phyloP scores from a whole-genome alignment of 2,113 vertebrate genomes.

The Seriola rivoliana region DNA sequence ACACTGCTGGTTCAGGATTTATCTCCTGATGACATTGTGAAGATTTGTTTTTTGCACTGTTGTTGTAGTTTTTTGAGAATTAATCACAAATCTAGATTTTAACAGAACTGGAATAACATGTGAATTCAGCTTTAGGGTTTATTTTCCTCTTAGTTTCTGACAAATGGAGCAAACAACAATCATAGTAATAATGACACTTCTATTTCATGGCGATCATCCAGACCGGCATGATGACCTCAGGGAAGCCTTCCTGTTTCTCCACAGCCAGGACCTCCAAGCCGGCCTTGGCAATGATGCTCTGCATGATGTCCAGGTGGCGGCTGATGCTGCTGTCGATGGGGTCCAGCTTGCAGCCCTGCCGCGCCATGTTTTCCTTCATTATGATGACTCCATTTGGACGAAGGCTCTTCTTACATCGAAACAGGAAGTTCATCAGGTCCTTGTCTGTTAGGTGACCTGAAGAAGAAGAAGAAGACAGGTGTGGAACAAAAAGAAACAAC shows the following conservation, averaged over 20 bases:
- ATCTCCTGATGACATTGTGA: slow-evolving; percentile 2
- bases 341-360: slow-evolving; percentile 92
- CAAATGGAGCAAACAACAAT: background rate
- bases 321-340: slow-evolving; percentile 93
- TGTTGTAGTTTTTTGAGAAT: slow-evolving; percentile 10
- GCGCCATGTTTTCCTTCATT: slow-evolving; percentile 96
- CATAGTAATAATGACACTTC: background rate
- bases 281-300: slow-evolving; percentile 88
- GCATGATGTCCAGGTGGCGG: slow-evolving; percentile 92
- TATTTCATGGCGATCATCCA: slow-evolving; percentile 93
- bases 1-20: background rate
- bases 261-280: slow-evolving; percentile 89
- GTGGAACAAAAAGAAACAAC: background rate
- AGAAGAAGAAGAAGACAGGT: background rate
- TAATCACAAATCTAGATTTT: background rate
- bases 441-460: slow-evolving; percentile 94
- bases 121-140: slow-evolving; percentile 9
- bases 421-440: slow-evolving; percentile 92
- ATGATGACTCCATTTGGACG: slow-evolving; percentile 91
- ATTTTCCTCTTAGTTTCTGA: background rate
- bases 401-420: slow-evolving; percentile 89
- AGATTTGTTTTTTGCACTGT: background rate
- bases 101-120: slow-evolving; percentile 21
- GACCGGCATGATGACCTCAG: slow-evolving; percentile 92
- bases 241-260: slow-evolving; percentile 91